A percentile compares a stretch with the other conserved stretches of the same genome.
Conservation (phyloP, 2,888 invertebrate species). For the Lasioglossum leucozonium region DNA sequence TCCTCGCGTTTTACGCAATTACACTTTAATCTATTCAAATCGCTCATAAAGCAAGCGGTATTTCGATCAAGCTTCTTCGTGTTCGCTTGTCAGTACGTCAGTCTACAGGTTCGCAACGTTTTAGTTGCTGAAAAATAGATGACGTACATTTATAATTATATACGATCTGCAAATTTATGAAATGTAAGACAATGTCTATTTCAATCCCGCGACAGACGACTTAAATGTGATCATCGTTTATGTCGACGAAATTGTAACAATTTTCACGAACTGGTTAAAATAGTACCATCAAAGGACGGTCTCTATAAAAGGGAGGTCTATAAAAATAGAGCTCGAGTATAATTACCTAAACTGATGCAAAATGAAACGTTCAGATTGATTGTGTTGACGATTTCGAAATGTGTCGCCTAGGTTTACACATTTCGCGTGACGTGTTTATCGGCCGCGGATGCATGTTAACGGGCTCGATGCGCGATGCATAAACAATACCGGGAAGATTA, state of each 20-base stretch:
- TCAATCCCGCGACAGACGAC: too few species aligned
- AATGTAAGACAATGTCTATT: too few species aligned
- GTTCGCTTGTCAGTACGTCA: not conserved
- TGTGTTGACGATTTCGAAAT: not conserved
- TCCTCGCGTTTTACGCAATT: not conserved
- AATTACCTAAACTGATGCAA: too few species aligned
- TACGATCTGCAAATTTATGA: not conserved
- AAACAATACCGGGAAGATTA: conserved; percentile 62
- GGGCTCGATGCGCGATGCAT: conserved; percentile 60
- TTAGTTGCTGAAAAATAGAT: not conserved
- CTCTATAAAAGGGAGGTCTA: too few species aligned
- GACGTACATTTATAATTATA: not conserved
- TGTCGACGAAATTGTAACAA: too few species aligned
- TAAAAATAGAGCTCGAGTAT: too few species aligned
- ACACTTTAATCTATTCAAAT: not conserved
- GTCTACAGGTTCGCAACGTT: not conserved
- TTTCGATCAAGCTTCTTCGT: not conserved
- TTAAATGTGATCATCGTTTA: too few species aligned
- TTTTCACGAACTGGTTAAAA: too few species aligned
- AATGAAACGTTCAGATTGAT: too few species aligned
- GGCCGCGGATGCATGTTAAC: conserved; percentile 31
- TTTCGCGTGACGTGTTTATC: not conserved
- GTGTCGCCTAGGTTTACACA: not conserved
- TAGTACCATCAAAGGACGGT: too few species aligned
- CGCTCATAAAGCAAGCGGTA: not conserved